These are phyloP conservation scores for Micrasema longulum DNA, from an alignment of 1,140 invertebrate species.

Conservation along the genomic window DNA sequence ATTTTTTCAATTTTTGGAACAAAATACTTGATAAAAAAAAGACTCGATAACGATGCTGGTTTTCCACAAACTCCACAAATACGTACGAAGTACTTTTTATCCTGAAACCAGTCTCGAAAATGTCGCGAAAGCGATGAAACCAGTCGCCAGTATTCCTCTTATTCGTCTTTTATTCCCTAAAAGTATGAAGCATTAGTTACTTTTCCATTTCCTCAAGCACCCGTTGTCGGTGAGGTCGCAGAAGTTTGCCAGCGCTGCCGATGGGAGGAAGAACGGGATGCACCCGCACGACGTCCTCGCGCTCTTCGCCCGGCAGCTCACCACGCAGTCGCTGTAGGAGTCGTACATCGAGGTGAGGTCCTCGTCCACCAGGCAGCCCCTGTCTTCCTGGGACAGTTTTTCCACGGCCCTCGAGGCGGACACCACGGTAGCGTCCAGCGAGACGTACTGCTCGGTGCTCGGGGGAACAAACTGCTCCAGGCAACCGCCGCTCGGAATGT, in stretches of 20 bases:
- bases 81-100: background rate
- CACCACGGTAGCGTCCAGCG: slow-evolving; percentile 61
- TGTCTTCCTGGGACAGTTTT: slow-evolving; percentile 58
- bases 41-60: too few species aligned
- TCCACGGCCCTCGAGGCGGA: slow-evolving; percentile 62
- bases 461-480: slow-evolving; percentile 62
- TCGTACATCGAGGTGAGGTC: slow-evolving; percentile 57
- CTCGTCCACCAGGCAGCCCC: slow-evolving; percentile 65
- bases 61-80: background rate
- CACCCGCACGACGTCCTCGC: slow-evolving; percentile 67
- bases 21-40: too few species aligned
- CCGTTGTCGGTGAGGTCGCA: slow-evolving; percentile 62
- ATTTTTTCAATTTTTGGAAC: too few species aligned
- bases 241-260: slow-evolving; percentile 60
- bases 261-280: slow-evolving; percentile 68
- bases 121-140: too few species aligned
- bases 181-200: slow-evolving; percentile 17
- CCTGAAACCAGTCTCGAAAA: too few species aligned
- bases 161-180: background rate
- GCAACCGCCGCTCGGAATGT: slow-evolving; percentile 64
- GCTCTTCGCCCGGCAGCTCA: slow-evolving; percentile 68
- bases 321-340: slow-evolving; percentile 67
- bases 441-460: slow-evolving; percentile 54
- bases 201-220: slow-evolving; percentile 58
- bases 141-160: background rate